Percentiles rank a stretch among this genome's conserved stretches.
Evolutionary conservation across 2,113 vertebrate genomes (phyloP).

Genomic region (Platichthys flesus): DNA sequence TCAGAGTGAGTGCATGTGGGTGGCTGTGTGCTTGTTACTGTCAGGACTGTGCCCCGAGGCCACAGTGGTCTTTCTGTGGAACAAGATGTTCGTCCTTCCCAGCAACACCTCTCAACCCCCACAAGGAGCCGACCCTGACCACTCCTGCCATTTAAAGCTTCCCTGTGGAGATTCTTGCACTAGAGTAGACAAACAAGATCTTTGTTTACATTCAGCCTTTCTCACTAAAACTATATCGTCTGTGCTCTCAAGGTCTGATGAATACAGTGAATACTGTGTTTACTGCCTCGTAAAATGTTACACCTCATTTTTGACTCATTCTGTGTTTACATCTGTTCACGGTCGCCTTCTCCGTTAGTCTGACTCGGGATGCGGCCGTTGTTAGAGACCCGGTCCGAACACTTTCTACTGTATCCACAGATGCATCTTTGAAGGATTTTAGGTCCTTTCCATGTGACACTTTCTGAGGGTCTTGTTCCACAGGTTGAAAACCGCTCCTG

Average conservation of each 20-base stretch:
- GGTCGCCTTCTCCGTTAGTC: neutral
- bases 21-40: conserved; percentile 61
- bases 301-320: neutral
- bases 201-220: neutral
- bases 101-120: conserved; percentile 35
- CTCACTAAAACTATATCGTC: neutral
- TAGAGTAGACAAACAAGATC: conserved; percentile 11
- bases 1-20: conserved; percentile 20
- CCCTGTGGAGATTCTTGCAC: conserved; percentile 1
- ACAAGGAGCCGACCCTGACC: conserved; percentile 48
- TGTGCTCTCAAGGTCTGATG: neutral
- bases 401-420: too few species aligned
- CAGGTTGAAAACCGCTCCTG: neutral
- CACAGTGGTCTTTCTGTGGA: conserved; percentile 62
- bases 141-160: conserved; percentile 26
- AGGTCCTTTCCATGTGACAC: neutral
- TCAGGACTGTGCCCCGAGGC: conserved; percentile 70
- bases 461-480: neutral
- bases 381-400: neutral
- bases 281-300: neutral
- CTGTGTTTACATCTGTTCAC: neutral
- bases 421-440: neutral
- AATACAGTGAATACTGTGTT: neutral
- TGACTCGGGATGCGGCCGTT: neutral
- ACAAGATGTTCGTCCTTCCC: conserved; percentile 55